Evolutionary conservation across 2,888 invertebrate genomes (phyloP).

Genomic region (Polydrusus pterygomalis): DNA sequence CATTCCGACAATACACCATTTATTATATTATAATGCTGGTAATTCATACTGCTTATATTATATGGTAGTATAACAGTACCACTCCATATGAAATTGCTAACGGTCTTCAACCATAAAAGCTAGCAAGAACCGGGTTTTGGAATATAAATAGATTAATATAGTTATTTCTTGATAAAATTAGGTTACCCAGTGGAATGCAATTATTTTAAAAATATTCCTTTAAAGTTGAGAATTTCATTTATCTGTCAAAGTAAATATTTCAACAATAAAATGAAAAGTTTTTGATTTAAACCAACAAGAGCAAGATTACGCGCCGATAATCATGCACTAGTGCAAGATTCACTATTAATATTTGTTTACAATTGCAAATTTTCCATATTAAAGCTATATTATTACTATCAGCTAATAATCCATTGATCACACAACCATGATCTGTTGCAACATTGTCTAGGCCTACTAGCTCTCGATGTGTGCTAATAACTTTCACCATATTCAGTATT

Average conservation of each 20-base stretch:
- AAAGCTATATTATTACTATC: neutral
- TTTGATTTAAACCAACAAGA: too few species aligned
- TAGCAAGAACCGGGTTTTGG: constrained; percentile 9
- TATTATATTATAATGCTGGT: neutral
- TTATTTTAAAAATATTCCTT: neutral
- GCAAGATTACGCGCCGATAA: too few species aligned
- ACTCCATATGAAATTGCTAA: constrained; percentile 14
- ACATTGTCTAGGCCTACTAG: constrained; percentile 1
- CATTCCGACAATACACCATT: constrained; percentile 4
- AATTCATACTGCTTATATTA: neutral
- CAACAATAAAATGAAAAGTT: too few species aligned
- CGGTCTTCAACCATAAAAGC: constrained; percentile 24
- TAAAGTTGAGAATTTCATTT: too few species aligned
- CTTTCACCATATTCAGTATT: constrained; percentile 13
- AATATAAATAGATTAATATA: constrained; percentile 7
- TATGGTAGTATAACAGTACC: constrained; percentile 16
- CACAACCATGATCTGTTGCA: constrained; percentile 3
- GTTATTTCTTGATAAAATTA: too few species aligned
- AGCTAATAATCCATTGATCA: constrained; percentile 10
- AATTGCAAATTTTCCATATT: neutral
- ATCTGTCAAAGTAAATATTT: too few species aligned
- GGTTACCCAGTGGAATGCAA: neutral
- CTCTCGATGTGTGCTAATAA: constrained; percentile 19
- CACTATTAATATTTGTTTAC: neutral
- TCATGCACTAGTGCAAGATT: too few species aligned